phyloP scores from a whole-genome alignment of 2,797 vertebrate species.

The Acestrorhynchus altus region DNA sequence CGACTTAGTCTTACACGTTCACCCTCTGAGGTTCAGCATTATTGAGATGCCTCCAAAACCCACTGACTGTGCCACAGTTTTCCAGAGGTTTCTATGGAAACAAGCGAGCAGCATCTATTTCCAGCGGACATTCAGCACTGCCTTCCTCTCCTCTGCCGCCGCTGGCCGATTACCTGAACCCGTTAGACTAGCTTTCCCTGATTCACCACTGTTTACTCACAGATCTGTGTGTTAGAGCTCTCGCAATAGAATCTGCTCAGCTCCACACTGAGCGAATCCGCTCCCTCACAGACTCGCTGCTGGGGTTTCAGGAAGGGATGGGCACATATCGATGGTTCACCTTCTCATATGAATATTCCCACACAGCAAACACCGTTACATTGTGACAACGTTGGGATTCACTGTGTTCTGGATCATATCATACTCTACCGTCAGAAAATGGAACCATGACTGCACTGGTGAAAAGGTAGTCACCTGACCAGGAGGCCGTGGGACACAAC shows the following conservation, averaged over 20 bases:
- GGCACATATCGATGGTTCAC: too few relatives aligned
- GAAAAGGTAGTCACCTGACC: too few relatives aligned
- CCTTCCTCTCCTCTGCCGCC: constrained; percentile 62
- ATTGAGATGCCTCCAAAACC: constrained; percentile 70
- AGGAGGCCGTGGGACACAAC: too few relatives aligned
- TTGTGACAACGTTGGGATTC: too few relatives aligned
- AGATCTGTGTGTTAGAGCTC: constrained; percentile 33
- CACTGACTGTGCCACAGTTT: constrained; percentile 65
- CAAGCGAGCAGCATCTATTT: constrained; percentile 75
- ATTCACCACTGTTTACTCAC: constrained; percentile 54
- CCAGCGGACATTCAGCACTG: constrained; percentile 63
- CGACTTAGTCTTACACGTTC: constrained; percentile 35
- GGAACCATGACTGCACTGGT: too few relatives aligned
- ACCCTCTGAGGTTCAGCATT: constrained; percentile 55
- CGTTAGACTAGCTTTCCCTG: constrained; percentile 57
- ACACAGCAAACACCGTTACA: too few relatives aligned
- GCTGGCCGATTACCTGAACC: constrained; percentile 69
- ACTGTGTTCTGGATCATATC: too few relatives aligned
- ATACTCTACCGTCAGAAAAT: too few relatives aligned
- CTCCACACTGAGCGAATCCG: constrained; percentile 20
- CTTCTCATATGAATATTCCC: too few relatives aligned
- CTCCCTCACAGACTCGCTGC: background rate
- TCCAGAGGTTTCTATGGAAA: constrained; percentile 74
- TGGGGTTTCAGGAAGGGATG: background rate
- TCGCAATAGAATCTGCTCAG: constrained; percentile 26